Evolutionary conservation across 2,113 vertebrate genomes (phyloP).

Genomic region (Ailuropoda melanoleuca): DNA sequence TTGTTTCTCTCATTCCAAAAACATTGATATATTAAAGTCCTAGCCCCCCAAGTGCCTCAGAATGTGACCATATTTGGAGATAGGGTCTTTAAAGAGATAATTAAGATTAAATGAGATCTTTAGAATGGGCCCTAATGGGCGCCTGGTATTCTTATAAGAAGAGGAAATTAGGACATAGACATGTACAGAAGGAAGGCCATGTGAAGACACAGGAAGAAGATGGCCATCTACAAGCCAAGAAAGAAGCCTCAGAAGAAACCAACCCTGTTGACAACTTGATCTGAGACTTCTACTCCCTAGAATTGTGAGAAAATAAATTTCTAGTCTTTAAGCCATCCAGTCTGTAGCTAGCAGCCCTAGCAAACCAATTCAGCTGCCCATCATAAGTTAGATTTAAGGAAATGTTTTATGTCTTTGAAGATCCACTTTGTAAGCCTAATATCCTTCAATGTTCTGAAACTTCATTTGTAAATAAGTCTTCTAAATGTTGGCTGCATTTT

Average conservation of each 20-base stretch:
- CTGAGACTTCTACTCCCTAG: not conserved
- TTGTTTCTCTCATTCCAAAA: not conserved
- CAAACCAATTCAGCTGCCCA: not conserved
- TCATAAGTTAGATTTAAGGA: not conserved
- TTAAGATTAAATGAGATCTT: not conserved
- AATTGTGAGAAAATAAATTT: not conserved
- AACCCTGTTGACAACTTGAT: not conserved
- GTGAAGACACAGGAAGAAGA: not conserved
- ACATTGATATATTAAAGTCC: not conserved
- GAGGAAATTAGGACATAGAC: not conserved
- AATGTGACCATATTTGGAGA: not conserved
- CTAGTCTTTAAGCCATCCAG: not conserved
- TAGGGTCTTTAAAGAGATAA: not conserved
- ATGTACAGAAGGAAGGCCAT: not conserved
- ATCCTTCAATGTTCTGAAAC: not conserved
- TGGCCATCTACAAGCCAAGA: not conserved
- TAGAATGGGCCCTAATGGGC: not conserved
- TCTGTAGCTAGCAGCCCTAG: not conserved
- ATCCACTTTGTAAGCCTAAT: not conserved
- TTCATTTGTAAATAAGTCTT: not conserved
- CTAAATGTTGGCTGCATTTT: not conserved
- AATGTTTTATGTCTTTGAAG: not conserved
- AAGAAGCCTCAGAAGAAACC: not conserved
- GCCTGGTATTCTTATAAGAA: not conserved
- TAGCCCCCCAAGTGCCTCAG: not conserved